Evolutionary conservation across 1,140 invertebrate genomes (phyloP), one percentile per base, ranked within the genome.

Genomic region (Cydia amplana): DNA sequence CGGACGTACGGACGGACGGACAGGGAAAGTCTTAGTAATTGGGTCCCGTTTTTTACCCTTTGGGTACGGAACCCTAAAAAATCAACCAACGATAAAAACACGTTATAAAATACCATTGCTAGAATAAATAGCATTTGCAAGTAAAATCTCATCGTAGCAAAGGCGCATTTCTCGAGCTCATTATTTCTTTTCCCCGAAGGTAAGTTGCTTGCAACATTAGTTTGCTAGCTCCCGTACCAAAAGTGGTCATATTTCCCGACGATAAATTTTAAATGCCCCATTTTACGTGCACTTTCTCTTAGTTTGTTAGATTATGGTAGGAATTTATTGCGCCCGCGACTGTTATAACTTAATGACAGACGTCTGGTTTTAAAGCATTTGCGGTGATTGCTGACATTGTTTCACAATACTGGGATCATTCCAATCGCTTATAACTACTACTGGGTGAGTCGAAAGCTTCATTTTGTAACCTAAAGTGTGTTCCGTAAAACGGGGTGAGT

Each of bases 161-260:
- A 43, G 75, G 74, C 78, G 79, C 78, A 80, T 82, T 80, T 78
- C 83, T 67, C 74, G 51, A 65, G 70, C 77, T 78, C 79, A 77
- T 60, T 60, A 60, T 82, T 85, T 80, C 80, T 83, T 85, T 83
- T 82, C 82, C 75, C 80, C 78, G 67, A 76, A 78, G 78, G 79
- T 74, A 78, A 79, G 78, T 80, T 81, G 78, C 74, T 77, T 75
- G 78, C 83, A 80, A 84, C 83, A 84, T 86, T 84, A 84, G 85
- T 85, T 83, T 73, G 78, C 78, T 25, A 80, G 81, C 82, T 82
- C 83, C 83, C 80, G 74, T 72, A 75, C 79, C 79, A 79, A 81
- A 83, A 86, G 78, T 82, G 81, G 82, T 85, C 84, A 87, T 87
- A 87, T 87, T 85, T 87, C 84, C 83, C 77, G 79, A 83, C 83